A percentile compares a stretch with the other conserved stretches of the same genome.
Conservation (phyloP, 2,113 vertebrate species). For the Zosterops japonicus region DNA sequence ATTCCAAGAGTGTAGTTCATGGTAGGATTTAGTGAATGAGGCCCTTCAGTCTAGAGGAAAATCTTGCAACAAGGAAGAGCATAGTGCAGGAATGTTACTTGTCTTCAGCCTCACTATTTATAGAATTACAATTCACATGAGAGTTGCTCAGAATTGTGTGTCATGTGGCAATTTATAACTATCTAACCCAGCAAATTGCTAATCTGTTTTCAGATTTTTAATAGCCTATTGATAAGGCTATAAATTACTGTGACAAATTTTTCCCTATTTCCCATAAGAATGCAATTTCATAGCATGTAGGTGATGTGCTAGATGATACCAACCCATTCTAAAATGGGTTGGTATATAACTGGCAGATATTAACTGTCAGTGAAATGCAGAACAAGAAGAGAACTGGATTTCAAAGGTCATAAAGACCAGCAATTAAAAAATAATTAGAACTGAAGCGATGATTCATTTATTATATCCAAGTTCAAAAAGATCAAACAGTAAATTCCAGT, state of each 20-base stretch:
- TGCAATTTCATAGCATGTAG: neutral
- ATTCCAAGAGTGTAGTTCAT: neutral
- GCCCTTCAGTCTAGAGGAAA: neutral
- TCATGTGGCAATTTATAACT: neutral
- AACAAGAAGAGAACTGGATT: neutral
- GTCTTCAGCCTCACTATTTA: neutral
- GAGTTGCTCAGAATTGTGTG: neutral
- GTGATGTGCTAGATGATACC: neutral
- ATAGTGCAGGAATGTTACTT: neutral
- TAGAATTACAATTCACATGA: neutral
- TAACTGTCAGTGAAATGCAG: neutral
- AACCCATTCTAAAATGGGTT: neutral
- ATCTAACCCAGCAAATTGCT: neutral
- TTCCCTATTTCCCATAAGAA: neutral
- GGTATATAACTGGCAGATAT: neutral
- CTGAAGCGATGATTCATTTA: neutral
- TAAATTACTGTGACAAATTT: neutral
- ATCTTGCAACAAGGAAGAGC: neutral
- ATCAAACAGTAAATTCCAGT: slow-evolving; percentile 36
- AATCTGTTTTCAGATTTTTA: neutral
- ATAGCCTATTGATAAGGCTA: neutral
- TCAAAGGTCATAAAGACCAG: neutral
- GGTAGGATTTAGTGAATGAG: neutral
- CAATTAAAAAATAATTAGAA: slow-evolving; percentile 36
- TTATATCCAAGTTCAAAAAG: slow-evolving; percentile 21